A percentile compares a stretch with the other conserved stretches of the same genome.
phyloP scores from a whole-genome alignment of 2,113 vertebrate genomes.

The Xenus cinereus region DNA sequence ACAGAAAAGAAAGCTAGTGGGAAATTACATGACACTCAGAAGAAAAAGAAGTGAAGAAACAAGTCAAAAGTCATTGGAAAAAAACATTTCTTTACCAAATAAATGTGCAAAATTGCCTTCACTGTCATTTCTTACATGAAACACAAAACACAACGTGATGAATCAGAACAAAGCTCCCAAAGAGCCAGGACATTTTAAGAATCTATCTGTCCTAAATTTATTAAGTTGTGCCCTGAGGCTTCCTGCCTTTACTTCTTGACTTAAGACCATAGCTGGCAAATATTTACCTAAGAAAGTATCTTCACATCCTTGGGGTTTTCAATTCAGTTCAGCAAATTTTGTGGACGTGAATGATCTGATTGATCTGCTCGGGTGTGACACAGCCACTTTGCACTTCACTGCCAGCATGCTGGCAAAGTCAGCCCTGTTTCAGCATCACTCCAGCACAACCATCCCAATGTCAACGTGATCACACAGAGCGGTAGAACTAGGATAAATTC shows the following conservation, averaged over 20 bases:
- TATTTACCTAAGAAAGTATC: background rate
- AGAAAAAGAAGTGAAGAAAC: background rate
- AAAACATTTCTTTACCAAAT: background rate
- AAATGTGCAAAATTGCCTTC: background rate
- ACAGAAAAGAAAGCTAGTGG: background rate
- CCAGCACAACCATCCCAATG: background rate
- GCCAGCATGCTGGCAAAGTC: background rate
- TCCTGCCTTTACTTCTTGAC: background rate
- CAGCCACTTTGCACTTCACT: background rate
- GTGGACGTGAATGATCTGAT: fast-evolving
- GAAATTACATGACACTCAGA: background rate
- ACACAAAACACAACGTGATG: background rate
- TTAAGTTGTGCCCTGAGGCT: background rate
- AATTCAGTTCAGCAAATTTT: background rate
- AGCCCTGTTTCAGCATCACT: background rate
- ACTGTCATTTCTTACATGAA: background rate
- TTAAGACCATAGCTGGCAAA: background rate
- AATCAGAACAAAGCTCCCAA: background rate
- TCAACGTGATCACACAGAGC: background rate
- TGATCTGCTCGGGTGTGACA: background rate
- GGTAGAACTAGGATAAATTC: background rate
- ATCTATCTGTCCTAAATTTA: background rate
- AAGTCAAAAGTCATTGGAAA: background rate
- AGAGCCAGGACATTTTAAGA: background rate
- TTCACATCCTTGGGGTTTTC: background rate